Evolutionary conservation across 2,113 vertebrate genomes (phyloP), one percentile per base, ranked within the genome.

Genomic region (Chroicocephalus ridibundus): DNA sequence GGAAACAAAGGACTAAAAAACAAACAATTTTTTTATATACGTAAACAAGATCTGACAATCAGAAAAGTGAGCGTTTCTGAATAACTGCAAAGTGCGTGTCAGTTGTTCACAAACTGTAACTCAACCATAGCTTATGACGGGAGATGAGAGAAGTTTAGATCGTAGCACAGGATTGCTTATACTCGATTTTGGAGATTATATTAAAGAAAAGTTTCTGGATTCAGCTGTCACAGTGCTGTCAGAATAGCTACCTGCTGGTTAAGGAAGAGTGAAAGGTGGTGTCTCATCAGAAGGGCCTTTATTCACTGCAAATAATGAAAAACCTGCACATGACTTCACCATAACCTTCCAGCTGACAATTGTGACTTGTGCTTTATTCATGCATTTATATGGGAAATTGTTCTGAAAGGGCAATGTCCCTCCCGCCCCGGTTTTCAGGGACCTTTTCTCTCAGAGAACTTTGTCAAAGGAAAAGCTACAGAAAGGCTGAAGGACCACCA

Each of bases 51-150:
- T 46, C 18, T 26, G 31, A 6, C 29, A 88, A 15, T 74, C 21
- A 65, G 71, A 81, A 77, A 62, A 90, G 52, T 70, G 46, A 52
- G 21, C 1, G 1, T 79, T 74, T 86, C 52, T 92, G 52, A 42
- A 25, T 71, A 84, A 38, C 40, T 90, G 34, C 85, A 62, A 82
- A 94, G 6, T 36, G 9, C 82, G 29, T 66, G 51, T 81, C 54
- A 96, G 29, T 25, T 71, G 86, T 91, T 94, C 69, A 86, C 55
- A 61, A 88, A 72, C 55, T 85, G 24, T 51, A 96, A 90, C 46
- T 83, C 60, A 87, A 47, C 13, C 44, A 17, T 55, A 82, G 14
- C 13, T 91, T 89, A 83, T 31, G 55, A 83, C 49, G 62, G 49
- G 22, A 94, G 54, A 79, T 36, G 40, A 79, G 82, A 80, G 51